Base-by-base conservation (phyloP, 2,797 vertebrate genomes). In the Erpetoichthys calabaricus region DNA sequence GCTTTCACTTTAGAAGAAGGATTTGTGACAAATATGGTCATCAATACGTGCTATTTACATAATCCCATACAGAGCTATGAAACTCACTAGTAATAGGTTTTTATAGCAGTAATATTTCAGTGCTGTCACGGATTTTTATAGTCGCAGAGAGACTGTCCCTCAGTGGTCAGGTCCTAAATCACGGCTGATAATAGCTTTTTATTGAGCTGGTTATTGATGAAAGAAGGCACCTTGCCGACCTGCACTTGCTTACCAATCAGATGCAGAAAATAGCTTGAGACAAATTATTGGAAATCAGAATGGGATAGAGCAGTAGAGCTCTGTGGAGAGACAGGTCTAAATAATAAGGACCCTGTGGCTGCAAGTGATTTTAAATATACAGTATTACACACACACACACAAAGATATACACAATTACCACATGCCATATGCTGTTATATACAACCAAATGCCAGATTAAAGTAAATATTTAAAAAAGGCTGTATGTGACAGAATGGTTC, bases 91-190 rank as follows among this genome's bases (percentile, higher is more conserved):
- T 7, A 49, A 49, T 49, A 49, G 47, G 7, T 49, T 49, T 49
- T 49, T 49, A 49, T 1, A 4, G n/a, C 47, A 7, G 5, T 3
- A 49, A 5, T 49, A 49, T 49, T 49, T 49, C 47, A 49, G 47
- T n/a, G 7, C 5, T 49, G 47, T 49, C 47, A 49, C 47, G 49
- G 5, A 49, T 49, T 49, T 49, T 49, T 49, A 49, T 49, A 49
- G 47, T 7, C 3, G 5, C 47, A 49, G 47, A n/a, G 47, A 49
- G 47, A 49, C 47, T n/a, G n/a, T 7, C 47, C 47, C 47, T 5
- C n/a, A 49, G 47, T n/a, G 47, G 47, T 49, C 47, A 49, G 47
- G n/a, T n/a, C 7, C 47, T 49, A 49, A 49, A 49, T 49, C 47
- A 49, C 47, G 7, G 7, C 47, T 2, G 47, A 49, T 49, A 49